Evolutionary conservation across 2,888 invertebrate species (phyloP), one percentile per base, ranked within the genome.

Genomic region (Gymnocheta viridis): DNA sequence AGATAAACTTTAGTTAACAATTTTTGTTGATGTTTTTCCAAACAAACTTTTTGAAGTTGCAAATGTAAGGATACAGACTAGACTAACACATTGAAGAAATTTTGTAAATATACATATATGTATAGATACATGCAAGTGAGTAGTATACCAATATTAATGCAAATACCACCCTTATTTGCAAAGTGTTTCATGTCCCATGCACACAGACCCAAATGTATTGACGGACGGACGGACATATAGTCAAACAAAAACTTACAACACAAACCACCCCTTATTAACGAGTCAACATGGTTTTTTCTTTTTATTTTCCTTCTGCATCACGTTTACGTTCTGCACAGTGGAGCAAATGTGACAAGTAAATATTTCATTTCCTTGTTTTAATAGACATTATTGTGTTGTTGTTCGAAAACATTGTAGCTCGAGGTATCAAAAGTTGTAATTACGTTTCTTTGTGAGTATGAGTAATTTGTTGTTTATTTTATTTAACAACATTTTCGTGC

Each of bases 231-330:
- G n/a, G 19, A 32, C 29, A 49, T 19, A 22, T 17, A 27, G 5
- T 29, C 12, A 58, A 58, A 81, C 32, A 74, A 51, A 60, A n/a
- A 58, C 29, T 70, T 41, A 56, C 44, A 70, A 69, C 64, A 64
- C 51, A 69, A 84, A 81, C 81, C 77, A 84, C 62, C 84, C 84
- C 77, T 78, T 78, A 84, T 84, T 84, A 84, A 78, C 77, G 77
- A 84, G 73, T 78, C 84, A 84, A 84, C 77, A 74, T 81, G 77
- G 78, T 72, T 81, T 56, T 66, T 1, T 35, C 24, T 29, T 4
- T 54, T 67, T 14, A 60, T 69, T 67, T 60, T 22, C 32, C 54
- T 58, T 58, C 12, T 67, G 47, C 56, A 58, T n/a, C 19, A 58
- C 10, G 27, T 27, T 35, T 67, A 35, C 14, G 32, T 17, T 29